Base-by-base conservation (phyloP, 2,113 vertebrate species). In the Corythornis madagascariensis region DNA sequence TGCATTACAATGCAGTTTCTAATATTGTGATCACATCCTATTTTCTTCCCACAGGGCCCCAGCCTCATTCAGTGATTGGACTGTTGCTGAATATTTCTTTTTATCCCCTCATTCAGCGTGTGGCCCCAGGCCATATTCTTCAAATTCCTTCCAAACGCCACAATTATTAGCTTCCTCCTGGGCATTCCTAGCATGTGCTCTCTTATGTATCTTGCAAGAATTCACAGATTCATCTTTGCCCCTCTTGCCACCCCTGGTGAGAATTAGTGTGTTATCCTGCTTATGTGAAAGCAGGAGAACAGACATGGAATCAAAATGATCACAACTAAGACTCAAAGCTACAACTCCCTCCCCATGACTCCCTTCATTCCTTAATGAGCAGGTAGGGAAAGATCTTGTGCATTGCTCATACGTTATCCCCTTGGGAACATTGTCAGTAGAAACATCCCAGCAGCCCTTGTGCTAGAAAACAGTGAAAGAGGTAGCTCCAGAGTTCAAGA, bases 81-180 rank as follows among this genome's bases (percentile, higher is more conserved):
- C 59, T 59, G 53, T 65, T 86, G 69, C 4, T 91, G 88, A 93
- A 81, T 86, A 94, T 96, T 94, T 94, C 93, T 92, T 93, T 86
- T 92, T 91, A 95, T 94, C 94, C 90, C 79, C 65, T 91, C 48
- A 52, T 95, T 95, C 96, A 78, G 83, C 9, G 0, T 43, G 60
- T 71, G 83, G 83, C 96, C 93, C 65, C 83, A 50, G 83, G 93
- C 88, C 69, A 45, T 95, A 90, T 91, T 94, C 90, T 77, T 94
- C 90, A 94, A 88, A 96, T 95, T 95, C 96, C 96, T 94, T 78
- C 88, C 76, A 64, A 96, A 93, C 64, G 0, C 92, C 88, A 86
- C 92, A 93, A 81, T 95, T 96, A 95, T 94, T 90, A 91, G 88
- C 90, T 93, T 90, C 80, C 94, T 96, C 89, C 83, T 86, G 94